These are phyloP conservation scores for Calliopum simillimum DNA, from an alignment of 2,888 invertebrate genomes.

Conservation along the genomic window DNA sequence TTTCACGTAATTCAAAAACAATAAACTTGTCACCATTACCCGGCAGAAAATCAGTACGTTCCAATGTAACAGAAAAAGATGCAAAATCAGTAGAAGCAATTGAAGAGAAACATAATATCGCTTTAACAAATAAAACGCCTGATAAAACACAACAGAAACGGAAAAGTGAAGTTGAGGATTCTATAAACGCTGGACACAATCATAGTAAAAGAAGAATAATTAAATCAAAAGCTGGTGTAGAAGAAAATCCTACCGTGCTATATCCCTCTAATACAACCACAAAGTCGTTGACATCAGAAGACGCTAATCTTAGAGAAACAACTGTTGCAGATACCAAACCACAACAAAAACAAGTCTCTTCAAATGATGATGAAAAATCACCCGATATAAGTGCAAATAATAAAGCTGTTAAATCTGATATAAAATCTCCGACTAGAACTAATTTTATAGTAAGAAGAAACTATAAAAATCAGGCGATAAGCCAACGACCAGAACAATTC, in stretches of 20 bases:
- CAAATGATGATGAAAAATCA: background rate
- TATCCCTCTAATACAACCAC: background rate
- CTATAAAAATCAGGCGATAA: too few species aligned
- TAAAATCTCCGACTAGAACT: background rate
- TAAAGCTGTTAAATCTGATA: background rate
- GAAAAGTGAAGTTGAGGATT: background rate
- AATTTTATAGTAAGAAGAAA: background rate
- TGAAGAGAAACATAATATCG: background rate
- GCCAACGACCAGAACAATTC: background rate
- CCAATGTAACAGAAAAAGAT: background rate
- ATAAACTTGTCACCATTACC: background rate
- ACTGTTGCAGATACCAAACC: too few species aligned
- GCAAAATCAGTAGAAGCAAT: background rate
- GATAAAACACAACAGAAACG: background rate
- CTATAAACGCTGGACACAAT: too few species aligned
- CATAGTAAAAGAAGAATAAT: conserved; percentile 13
- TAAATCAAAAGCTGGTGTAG: conserved; percentile 2
- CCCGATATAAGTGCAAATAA: background rate
- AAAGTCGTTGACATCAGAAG: too few species aligned
- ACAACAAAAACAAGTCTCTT: background rate
- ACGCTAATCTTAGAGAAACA: too few species aligned
- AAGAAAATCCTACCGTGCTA: background rate
- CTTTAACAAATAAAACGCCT: background rate
- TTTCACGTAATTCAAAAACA: background rate
- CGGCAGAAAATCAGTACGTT: background rate